Evolutionary conservation across 2,888 invertebrate genomes (phyloP), one percentile per base, ranked within the genome.

Genomic region (Lycocerus yunnanus): DNA sequence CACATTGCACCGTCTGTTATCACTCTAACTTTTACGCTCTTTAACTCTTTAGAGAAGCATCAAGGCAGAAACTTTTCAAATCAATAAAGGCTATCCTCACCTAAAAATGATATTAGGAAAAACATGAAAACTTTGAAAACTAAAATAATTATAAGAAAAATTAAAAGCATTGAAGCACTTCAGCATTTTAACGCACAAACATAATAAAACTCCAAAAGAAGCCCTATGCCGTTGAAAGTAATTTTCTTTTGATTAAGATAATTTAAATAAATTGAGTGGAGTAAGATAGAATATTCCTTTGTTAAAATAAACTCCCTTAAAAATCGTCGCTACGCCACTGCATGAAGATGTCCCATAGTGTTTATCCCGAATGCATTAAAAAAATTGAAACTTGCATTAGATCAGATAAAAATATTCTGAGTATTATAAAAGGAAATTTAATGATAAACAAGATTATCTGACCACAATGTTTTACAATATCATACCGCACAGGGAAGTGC

Each of bases 1-100:
- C 74, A 80, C 80, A 75, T 78, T 80, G 80, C 79, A 79, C 81
- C 81, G 82, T 80, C 78, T 82, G 84, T 83, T 84, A 84, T 84
- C 84, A 83, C 83, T 84, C 83, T 82, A 85, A 85, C 84, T 85
- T 86, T 85, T 84, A 84, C 84, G 84, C 84, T 84, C 84, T 84
- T 85, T 85, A 85, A 84, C 84, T 85, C 85, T 85, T 85, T 84
- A 84, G 84, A 84, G 84, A 84, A 84, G 83, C 85, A 85, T 86
- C 85, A 86, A 83, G 81, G 82, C 80, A 81, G 83, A 80, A 86
- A 85, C 85, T 82, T 85, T 85, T 82, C 82, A 81, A 85, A 85
- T 86, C 85, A 84, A 86, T 86, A 85, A 83, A 81, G 61, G 81
- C 79, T 80, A 80, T 79, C 78, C 72, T 69, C 76, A 43, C 70